These are phyloP conservation scores for Sesamia inferens DNA, from an alignment of 2,888 invertebrate species.

Conservation along the genomic window DNA sequence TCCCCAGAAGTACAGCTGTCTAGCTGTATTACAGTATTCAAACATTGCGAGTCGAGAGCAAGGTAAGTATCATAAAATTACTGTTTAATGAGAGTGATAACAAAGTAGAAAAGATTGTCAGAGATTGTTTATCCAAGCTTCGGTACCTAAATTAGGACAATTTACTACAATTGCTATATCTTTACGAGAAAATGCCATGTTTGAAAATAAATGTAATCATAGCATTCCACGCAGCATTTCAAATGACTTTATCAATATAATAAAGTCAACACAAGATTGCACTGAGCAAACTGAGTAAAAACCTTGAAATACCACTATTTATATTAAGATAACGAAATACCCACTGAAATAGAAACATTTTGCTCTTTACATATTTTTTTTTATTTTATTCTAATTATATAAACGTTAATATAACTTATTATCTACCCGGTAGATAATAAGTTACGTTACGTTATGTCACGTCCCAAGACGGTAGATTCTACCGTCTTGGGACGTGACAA, in stretches of 20 bases:
- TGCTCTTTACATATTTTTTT: neutral
- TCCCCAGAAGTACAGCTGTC: too few species aligned
- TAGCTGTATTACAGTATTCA: neutral
- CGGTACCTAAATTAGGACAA: neutral
- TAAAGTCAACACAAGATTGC: constrained; percentile 49
- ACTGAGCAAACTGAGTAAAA: constrained; percentile 41
- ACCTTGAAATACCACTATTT: constrained; percentile 58
- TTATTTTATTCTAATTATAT: constrained; percentile 27
- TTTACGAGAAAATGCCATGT: constrained; percentile 8
- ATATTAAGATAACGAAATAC: constrained; percentile 50
- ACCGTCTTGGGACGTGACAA: neutral
- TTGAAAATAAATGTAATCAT: constrained; percentile 33
- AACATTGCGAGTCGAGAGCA: neutral
- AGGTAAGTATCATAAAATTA: neutral
- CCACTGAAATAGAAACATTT: constrained; percentile 55
- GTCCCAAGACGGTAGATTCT: neutral
- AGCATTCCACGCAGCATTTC: constrained; percentile 6
- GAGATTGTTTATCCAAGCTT: neutral
- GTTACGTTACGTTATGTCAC: too few species aligned
- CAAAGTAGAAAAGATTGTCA: neutral
- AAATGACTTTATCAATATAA: constrained; percentile 35
- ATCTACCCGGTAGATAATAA: too few species aligned
- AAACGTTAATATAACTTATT: constrained; percentile 11
- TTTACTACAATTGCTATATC: neutral
- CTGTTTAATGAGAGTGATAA: neutral